These are phyloP conservation scores for Campaea margaritaria DNA, from an alignment of 2,888 invertebrate species.

Conservation along the genomic window DNA sequence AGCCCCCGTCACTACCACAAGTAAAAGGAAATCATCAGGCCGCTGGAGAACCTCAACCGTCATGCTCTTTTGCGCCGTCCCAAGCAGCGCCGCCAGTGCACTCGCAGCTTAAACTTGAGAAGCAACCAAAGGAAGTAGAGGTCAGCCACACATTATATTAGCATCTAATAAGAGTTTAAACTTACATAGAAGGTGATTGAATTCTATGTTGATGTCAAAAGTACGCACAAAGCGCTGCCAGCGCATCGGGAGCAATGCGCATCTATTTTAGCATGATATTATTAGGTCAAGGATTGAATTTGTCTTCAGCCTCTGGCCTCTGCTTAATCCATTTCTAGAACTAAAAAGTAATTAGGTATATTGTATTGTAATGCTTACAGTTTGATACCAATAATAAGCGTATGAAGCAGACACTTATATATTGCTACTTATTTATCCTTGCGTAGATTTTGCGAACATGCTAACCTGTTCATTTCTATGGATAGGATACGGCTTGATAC, in stretches of 20 bases:
- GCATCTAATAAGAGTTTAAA: slow-evolving; percentile 18
- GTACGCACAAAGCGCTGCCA: slow-evolving; percentile 66
- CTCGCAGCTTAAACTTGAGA: slow-evolving; percentile 71
- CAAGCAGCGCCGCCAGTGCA: slow-evolving; percentile 54
- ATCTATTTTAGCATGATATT: slow-evolving; percentile 78
- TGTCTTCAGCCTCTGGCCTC: slow-evolving; percentile 42
- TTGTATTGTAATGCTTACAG: slow-evolving; percentile 1
- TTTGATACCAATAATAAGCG: background rate
- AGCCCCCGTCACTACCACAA: slow-evolving; percentile 53
- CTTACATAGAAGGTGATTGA: slow-evolving; percentile 35
- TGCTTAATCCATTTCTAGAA: slow-evolving; percentile 20
- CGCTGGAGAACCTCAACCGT: slow-evolving; percentile 66
- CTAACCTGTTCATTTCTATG: background rate
- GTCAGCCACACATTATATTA: slow-evolving; percentile 63
- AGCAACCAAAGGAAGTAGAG: slow-evolving; percentile 79
- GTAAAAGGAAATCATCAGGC: slow-evolving; percentile 49
- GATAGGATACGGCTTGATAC: background rate
- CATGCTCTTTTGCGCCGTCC: slow-evolving; percentile 68
- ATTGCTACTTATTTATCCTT: background rate
- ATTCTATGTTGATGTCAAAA: slow-evolving; percentile 34
- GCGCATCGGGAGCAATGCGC: slow-evolving; percentile 72
- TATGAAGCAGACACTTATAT: background rate
- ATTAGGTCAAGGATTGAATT: slow-evolving; percentile 80
- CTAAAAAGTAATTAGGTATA: slow-evolving; percentile 9
- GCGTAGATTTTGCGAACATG: background rate